Base-by-base conservation (phyloP, 1,140 invertebrate genomes). In the Atta cephalotes region DNA sequence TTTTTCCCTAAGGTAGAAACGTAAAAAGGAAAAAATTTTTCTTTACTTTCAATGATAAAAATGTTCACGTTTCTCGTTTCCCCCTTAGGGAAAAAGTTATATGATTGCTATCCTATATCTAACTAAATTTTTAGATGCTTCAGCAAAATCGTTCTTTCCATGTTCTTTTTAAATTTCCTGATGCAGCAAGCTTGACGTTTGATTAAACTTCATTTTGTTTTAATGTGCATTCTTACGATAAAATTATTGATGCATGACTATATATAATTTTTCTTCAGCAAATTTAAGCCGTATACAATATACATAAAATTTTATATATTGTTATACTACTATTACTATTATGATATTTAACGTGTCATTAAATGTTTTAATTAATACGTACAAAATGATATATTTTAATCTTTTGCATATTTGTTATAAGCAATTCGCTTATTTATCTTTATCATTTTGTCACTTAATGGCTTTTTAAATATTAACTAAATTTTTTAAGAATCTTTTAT, bases 361-460 rank as follows among this genome's bases (percentile, higher is more conserved):
- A 45, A 78, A 78, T n/a, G 14, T 63, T 78, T 49, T 77, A 77
- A 65, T 78, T n/a, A 78, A 28, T 14, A 63, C 10, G 4, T 21
- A n/a, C 1, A 9, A 14, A 80, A 80, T 39, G 14, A 28, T 56
- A 53, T n/a, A 70, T 14, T 70, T 80, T 45, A 49, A 21, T 45
- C 3, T 14, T 21, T 68, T n/a, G n/a, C 14, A 16, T 18, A 10
- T 3, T 65, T 21, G 56, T 66, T 78, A 78, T 45, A 78, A 49
- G 56, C 63, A 68, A 80, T 53, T 80, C 31, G 14, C 49, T 28
- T 39, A 81, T 81, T 6, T 53, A 14, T 71, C 71, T 71, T 70
- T 71, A 81, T 14, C 65, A 81, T 81, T 58, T 71, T 9, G 65
- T 53, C 2, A 31, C 10, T 1, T 56, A 71, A 58, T 25, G 9